Conservation (phyloP, 2,888 invertebrate genomes). For the Neocrepidodera transversa region DNA sequence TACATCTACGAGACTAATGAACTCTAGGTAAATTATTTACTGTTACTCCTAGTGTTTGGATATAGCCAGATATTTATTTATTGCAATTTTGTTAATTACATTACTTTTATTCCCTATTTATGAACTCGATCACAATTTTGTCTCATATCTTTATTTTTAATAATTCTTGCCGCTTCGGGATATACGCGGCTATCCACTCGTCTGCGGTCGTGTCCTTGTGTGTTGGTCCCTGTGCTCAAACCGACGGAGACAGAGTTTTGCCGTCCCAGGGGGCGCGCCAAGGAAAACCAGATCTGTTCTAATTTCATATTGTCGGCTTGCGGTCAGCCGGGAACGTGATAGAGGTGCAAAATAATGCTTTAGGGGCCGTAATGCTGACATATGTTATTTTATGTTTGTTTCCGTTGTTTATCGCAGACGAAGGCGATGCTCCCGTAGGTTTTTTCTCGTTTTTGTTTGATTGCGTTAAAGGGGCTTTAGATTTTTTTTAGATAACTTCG, state of each 20-base stretch:
- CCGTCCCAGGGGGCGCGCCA: conserved; percentile 25
- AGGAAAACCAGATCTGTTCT: conserved; percentile 41
- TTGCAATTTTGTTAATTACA: too few relatives aligned
- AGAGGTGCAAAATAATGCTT: conserved; percentile 40
- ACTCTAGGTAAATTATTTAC: too few relatives aligned
- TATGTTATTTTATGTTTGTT: conserved; percentile 38
- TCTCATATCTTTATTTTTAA: too few relatives aligned
- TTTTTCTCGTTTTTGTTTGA: conserved; percentile 11
- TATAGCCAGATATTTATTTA: too few relatives aligned
- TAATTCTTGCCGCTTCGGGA: not conserved
- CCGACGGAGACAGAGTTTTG: not conserved
- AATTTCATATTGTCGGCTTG: conserved; percentile 45
- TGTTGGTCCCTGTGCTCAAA: not conserved
- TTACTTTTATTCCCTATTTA: too few relatives aligned
- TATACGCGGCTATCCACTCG: not conserved
- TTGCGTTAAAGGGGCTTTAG: not conserved
- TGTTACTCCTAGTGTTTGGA: too few relatives aligned
- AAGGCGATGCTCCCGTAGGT: not conserved
- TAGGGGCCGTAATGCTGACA: conserved; percentile 39
- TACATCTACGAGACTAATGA: too few relatives aligned
- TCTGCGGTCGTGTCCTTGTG: not conserved
- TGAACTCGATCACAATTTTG: too few relatives aligned
- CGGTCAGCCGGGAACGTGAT: conserved; percentile 43
- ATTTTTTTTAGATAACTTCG: too few relatives aligned
- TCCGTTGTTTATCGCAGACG: conserved; percentile 16